Base-by-base conservation (phyloP, 2,113 vertebrate species). In the Tachycineta bicolor region DNA sequence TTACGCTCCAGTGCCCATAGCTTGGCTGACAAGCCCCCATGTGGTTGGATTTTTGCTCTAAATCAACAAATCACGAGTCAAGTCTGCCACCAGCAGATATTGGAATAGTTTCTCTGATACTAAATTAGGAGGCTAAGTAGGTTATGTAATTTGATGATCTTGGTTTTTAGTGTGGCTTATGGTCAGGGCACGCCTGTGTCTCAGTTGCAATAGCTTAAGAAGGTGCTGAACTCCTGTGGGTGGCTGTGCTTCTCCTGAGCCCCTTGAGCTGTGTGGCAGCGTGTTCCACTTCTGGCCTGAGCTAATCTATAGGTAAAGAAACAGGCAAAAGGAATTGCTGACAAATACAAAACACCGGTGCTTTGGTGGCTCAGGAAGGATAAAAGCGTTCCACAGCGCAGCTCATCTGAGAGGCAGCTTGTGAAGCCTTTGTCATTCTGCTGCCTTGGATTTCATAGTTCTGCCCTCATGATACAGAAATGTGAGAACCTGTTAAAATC, bases 81-180 rank as follows among this genome's bases (percentile, higher is more conserved):
- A 34, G 37, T 39, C 43, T 50, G 26, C 46, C 64, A 41, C 49
- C n/a, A 44, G 22, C 62, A 77, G 58, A 13, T 83, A 47, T 1
- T n/a, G 59, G 34, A 86, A 33, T 49, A 49, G 85, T 81, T 92
- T 43, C 71, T 94, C 89, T 52, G 79, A 22, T 63, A 85, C 94
- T 91, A 93, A 83, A 78, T 95, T 59, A 71, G 56, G 90, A 52
- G 33, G 64, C 47, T 95, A 89, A 96, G 90, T 56, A 92, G 86
- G 44, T 96, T 95, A 89, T 12, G 18, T 89, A 77, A 97, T 78
- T 95, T 59, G 43, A 73, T 92, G 71, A 87, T 89, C 90, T 93
- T 75, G 71, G 55, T 88, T 95, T 94, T 83, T 65, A 25, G 18
- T 8, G 47, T 90, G 89, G 86, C 89, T 95, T 93, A 86, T 28